These are phyloP conservation scores for Melikaiella ostensackeni DNA, from an alignment of 2,888 invertebrate species.

Conservation along the genomic window DNA sequence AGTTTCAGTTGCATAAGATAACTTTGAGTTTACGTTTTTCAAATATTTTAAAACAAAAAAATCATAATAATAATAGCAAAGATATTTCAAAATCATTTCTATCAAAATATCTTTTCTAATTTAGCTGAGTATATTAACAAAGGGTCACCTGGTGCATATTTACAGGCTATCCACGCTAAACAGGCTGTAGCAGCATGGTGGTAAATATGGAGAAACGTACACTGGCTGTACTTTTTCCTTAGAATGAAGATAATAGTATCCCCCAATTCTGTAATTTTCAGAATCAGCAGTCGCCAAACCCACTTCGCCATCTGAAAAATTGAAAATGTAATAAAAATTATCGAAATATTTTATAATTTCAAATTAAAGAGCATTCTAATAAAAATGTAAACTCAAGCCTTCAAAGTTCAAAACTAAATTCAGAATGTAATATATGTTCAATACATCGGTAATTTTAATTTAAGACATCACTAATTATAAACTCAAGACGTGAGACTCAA, in stretches of 20 bases:
- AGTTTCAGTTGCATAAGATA: no score
- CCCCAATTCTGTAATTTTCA: conserved; percentile 83
- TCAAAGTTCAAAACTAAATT: no score
- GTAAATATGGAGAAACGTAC: conserved; percentile 85
- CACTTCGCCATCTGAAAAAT: conserved; percentile 74
- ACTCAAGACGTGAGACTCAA: no score
- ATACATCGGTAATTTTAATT: no score
- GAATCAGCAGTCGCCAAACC: conserved; percentile 82
- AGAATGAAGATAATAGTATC: conserved; percentile 87
- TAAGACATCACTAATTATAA: no score
- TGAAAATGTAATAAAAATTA: not conserved
- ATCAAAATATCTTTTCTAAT: not conserved
- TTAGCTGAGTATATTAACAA: conserved; percentile 27
- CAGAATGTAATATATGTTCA: no score
- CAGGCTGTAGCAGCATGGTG: conserved; percentile 83
- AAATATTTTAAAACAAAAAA: no score
- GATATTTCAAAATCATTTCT: no score
- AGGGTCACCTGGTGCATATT: conserved; percentile 82
- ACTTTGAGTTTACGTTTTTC: no score
- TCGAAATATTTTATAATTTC: not conserved
- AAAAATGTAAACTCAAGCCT: no score
- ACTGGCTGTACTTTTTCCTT: conserved; percentile 85
- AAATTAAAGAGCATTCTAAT: no score
- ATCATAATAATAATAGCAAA: no score
- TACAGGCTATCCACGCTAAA: conserved; percentile 81